Base-by-base conservation (phyloP, 2,113 vertebrate genomes). In the Pygoscelis antarcticus region DNA sequence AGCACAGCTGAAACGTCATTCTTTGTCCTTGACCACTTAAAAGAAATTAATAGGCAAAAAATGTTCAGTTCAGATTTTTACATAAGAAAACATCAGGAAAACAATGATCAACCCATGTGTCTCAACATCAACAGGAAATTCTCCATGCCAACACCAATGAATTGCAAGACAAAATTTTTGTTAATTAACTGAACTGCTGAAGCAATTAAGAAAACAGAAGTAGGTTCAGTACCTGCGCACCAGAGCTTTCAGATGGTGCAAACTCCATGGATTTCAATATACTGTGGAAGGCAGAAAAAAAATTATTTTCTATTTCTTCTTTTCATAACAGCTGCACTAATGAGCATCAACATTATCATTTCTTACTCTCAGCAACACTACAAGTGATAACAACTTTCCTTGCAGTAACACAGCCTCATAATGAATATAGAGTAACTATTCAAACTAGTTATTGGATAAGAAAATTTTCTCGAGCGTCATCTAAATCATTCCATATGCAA, bases 221-320 rank as follows among this genome's bases (percentile, higher is more conserved):
- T 38, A 85, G 82, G 57, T 82, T 57, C 44, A 66, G 88, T 99
- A 99, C 99, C 99, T 99, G 99, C 4, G 97, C 97, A 95, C 98
- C 98, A 93, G 99, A 98, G 94, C 98, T 98, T 87, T 99, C 99
- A 11, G 99, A 98, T 2, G 99, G 98, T 54, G 99, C 98, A 96
- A 99, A 99, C 98, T 99, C 99, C 99, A 99, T 99, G 92, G 99
- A 99, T 96, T 99, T 99, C 93, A 99, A 98, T 93, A 99, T 99
- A 94, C 99, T 99, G 98, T 71, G 65, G 96, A 98, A 92, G 97
- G 79, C 84, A 98, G 91, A 93, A 81, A 83, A 46, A 49, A 13
- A 83, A 36, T 98, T 96, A 98, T 72, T 96, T 92, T 88, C 95
- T 65, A 5, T 81, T 79, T 64, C 36, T 49, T 69, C 89, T 80